phyloP scores from a whole-genome alignment of 1,140 invertebrate species.

The Leptoteleia sp. region DNA sequence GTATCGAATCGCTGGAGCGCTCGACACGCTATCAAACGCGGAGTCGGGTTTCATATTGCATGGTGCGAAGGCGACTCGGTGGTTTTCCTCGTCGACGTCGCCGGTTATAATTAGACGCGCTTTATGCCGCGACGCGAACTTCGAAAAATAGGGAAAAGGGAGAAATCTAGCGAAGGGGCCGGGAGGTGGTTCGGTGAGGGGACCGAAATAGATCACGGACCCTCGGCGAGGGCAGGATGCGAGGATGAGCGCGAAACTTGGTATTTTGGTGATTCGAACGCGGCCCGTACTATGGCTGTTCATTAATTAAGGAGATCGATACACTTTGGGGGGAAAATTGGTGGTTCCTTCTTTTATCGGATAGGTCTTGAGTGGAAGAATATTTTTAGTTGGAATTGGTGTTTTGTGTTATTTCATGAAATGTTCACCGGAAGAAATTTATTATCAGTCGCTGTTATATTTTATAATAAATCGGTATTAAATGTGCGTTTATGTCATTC shows the following conservation, averaged over 20 bases:
- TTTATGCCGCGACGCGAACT: constrained; percentile 39
- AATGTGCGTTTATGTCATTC: too few relatives aligned
- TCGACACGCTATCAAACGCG: constrained; percentile 34
- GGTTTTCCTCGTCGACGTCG: constrained; percentile 63
- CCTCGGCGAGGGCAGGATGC: neutral
- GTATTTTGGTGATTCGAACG: too few relatives aligned
- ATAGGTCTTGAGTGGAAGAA: too few relatives aligned
- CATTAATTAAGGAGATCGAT: neutral
- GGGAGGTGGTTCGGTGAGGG: constrained; percentile 1
- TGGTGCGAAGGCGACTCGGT: constrained; percentile 65
- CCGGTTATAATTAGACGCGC: constrained; percentile 73
- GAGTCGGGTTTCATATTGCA: constrained; percentile 56
- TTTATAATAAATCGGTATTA: too few relatives aligned
- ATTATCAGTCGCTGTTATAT: too few relatives aligned
- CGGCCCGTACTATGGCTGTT: neutral
- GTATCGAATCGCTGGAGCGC: constrained; percentile 47
- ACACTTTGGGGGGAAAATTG: neutral
- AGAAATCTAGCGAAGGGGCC: constrained; percentile 23
- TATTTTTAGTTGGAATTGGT: too few relatives aligned
- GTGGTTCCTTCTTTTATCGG: too few relatives aligned
- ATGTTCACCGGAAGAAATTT: too few relatives aligned
- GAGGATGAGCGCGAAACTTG: neutral
- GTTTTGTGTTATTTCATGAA: too few relatives aligned
- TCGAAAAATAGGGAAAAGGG: constrained; percentile 48
- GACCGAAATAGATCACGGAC: constrained; percentile 39